phyloP scores from a whole-genome alignment of 2,113 vertebrate genomes.

The Hirundichthys speculiger region DNA sequence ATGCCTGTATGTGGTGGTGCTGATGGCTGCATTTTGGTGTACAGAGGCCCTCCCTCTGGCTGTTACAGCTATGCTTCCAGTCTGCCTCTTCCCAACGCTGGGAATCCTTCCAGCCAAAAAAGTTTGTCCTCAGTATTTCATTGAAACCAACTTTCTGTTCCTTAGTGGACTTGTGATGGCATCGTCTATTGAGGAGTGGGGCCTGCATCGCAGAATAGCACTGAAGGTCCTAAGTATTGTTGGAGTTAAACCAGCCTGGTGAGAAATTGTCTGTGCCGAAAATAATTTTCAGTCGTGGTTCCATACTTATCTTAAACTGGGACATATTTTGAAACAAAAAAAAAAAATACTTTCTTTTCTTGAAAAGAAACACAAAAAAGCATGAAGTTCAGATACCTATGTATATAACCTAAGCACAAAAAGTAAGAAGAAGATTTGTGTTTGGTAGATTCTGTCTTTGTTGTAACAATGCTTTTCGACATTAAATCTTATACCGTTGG shows the following conservation, averaged over 20 bases:
- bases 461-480: too few species aligned
- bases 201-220: constrained; percentile 93
- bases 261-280: constrained; percentile 48
- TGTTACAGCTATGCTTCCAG: constrained; percentile 92
- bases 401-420: too few species aligned
- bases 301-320: too few species aligned
- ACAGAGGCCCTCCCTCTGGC: constrained; percentile 94
- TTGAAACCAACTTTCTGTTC: constrained; percentile 98
- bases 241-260: constrained; percentile 93
- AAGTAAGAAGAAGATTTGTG: too few species aligned
- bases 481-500: too few species aligned
- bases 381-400: too few species aligned
- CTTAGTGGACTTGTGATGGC: constrained; percentile 97
- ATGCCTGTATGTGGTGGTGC: constrained; percentile 92
- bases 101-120: constrained; percentile 90
- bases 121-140: constrained; percentile 94
- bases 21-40: constrained; percentile 97
- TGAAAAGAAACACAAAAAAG: too few species aligned
- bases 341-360: too few species aligned
- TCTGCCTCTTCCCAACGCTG: constrained; percentile 93
- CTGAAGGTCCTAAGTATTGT: constrained; percentile 89
- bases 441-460: too few species aligned
- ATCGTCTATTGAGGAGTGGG: constrained; percentile 94
- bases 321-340: too few species aligned
- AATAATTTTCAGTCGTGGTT: background rate